Base-by-base conservation (phyloP, 2,888 invertebrate genomes). In the Lithophane semibrunnea region DNA sequence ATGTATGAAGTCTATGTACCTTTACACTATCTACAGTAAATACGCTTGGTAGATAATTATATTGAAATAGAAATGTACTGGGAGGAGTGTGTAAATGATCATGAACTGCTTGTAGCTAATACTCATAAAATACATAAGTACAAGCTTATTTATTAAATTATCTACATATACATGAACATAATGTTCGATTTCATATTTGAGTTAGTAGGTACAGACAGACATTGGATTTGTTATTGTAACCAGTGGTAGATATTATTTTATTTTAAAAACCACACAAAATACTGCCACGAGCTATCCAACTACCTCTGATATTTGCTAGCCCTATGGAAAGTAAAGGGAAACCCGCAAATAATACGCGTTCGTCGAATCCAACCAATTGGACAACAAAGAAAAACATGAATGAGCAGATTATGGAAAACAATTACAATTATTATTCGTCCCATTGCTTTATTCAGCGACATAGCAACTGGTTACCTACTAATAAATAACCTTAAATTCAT, bases 331-430 rank as follows among this genome's bases (percentile, higher is more conserved):
- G 4, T 16, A 37, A 66, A 60, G 9, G 9, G 8, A 16, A 29
- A 18, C 16, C 16, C 13, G 52, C 21, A 4, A 52, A 52, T 44
- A 21, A 7, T 47, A 44, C 12, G 4, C 16, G 4, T 75, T 47
- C 13, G 16, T 70, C 29, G 49, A 29, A 49, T 24, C 16, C 9
- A 44, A 37, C n/a, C 3, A 52, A n/a, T 73, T 63, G 7, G 24
- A 64, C 52, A 56, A 75, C 52, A 80, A 84, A 64, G 65, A 63
- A 73, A 61, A 74, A 74, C 29, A 60, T 73, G 44, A 80, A 75
- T 85, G 61, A 70, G 73, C 63, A 54, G 21, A 64, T 52, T 49
- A 56, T 52, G 24, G n/a, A 24, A 16, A 47, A n/a, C 18, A 63
- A 21, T 56, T n/a, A 56, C 42, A 66, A 54, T 69, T 56, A 68